Evolutionary conservation across 2,888 invertebrate genomes (phyloP).

Genomic region (Brenthis ino): DNA sequence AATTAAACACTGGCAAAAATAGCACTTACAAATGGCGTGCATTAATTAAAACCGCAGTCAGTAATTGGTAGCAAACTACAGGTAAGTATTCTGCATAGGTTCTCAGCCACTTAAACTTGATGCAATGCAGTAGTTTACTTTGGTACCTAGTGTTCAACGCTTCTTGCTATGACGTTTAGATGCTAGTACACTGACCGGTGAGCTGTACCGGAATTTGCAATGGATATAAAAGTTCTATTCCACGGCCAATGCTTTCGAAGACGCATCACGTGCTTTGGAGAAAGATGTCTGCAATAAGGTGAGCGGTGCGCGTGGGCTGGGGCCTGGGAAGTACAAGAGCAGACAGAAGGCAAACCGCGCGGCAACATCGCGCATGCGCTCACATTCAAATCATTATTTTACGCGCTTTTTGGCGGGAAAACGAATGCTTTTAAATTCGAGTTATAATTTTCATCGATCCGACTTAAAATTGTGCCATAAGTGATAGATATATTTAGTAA

Average conservation of each 20-base stretch:
- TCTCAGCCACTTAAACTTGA: constrained; percentile 27
- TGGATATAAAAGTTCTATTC: constrained; percentile 31
- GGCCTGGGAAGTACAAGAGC: constrained; percentile 43
- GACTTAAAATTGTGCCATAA: constrained; percentile 13
- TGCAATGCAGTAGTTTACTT: constrained; percentile 32
- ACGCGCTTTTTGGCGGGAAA: constrained; percentile 58
- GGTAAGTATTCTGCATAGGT: constrained; percentile 22
- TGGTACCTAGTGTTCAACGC: neutral
- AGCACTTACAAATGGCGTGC: constrained; percentile 11
- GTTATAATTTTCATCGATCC: neutral
- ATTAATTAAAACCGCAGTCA: constrained; percentile 29
- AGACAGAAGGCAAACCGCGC: constrained; percentile 65
- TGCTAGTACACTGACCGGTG: constrained; percentile 1
- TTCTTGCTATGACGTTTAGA: constrained; percentile 1
- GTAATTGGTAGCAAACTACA: constrained; percentile 27
- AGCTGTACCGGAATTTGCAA: neutral
- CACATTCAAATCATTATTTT: constrained; percentile 38
- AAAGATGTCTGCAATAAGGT: constrained; percentile 50
- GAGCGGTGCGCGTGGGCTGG: constrained; percentile 50
- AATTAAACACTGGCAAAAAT: neutral
- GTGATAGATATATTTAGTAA: constrained; percentile 6
- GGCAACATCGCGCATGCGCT: constrained; percentile 65
- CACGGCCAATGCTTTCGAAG: constrained; percentile 68
- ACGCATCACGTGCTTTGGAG: constrained; percentile 65
- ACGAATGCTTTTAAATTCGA: constrained; percentile 10